A percentile compares a stretch with the other conserved stretches of the same genome.
Evolutionary conservation across 2,888 invertebrate species (phyloP).

Genomic region (Athetis lepigone): DNA sequence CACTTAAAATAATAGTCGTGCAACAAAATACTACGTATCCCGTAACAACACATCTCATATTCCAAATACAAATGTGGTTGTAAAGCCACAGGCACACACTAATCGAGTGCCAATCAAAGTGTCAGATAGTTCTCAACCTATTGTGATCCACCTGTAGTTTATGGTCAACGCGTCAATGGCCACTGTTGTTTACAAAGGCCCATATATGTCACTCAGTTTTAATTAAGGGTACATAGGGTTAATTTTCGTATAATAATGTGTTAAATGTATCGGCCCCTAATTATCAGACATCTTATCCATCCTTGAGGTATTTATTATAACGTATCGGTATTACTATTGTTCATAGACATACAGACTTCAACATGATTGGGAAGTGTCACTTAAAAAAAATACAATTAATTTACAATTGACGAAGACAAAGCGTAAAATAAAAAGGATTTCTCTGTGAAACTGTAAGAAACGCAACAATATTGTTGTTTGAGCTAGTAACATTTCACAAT

Average conservation of each 20-base stretch:
- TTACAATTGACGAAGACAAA: no score
- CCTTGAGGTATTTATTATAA: no score
- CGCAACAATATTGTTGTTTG: not conserved
- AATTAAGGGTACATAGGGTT: no score
- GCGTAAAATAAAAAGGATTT: not conserved
- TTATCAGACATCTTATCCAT: no score
- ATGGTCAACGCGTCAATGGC: slow-evolving; percentile 5
- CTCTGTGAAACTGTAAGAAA: not conserved
- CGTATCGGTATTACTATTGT: no score
- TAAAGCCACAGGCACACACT: not conserved
- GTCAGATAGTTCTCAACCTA: slow-evolving; percentile 1
- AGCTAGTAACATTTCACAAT: not conserved
- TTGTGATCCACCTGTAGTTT: slow-evolving; percentile 19
- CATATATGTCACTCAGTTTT: slow-evolving; percentile 8
- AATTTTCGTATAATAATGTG: no score
- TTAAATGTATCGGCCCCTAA: no score
- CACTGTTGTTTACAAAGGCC: slow-evolving; percentile 23
- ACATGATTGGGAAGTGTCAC: no score
- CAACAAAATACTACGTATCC: no score
- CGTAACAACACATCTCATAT: not conserved
- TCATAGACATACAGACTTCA: not conserved
- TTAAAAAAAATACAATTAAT: no score
- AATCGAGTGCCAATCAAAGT: slow-evolving; percentile 14
- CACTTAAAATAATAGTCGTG: not conserved
- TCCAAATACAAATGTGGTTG: not conserved